A percentile compares a stretch with the other conserved stretches of the same genome.
These are phyloP conservation scores for Protomyctophum bolini DNA, from an alignment of 2,113 vertebrate species.

Conservation along the genomic window DNA sequence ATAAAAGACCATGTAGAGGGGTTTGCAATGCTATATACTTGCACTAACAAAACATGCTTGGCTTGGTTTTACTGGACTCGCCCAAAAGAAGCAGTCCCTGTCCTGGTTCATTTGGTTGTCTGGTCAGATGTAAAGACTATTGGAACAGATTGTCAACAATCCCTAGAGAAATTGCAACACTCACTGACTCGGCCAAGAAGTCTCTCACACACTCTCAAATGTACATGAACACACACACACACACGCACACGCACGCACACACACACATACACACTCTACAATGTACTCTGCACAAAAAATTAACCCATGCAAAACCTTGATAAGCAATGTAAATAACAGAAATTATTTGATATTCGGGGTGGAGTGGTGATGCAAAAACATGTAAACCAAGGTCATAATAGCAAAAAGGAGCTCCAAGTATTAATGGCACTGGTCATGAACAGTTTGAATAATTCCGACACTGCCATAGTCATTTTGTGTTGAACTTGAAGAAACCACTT, in stretches of 20 bases:
- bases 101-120: constrained; percentile 82
- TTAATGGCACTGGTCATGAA: no score
- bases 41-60: constrained; percentile 73
- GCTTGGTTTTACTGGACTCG: constrained; percentile 69
- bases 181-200: constrained; percentile 74
- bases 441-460: no score
- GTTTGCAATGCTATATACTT: constrained; percentile 71
- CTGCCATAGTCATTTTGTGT: no score
- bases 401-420: no score
- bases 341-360: no score
- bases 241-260: constrained; percentile 63
- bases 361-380: no score
- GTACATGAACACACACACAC: constrained; percentile 47
- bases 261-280: background rate
- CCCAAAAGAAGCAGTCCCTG: constrained; percentile 79
- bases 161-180: constrained; percentile 76
- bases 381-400: no score
- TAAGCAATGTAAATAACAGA: no score
- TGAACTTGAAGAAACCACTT: no score
- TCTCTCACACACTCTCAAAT: constrained; percentile 54
- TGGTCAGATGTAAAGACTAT: constrained; percentile 83
- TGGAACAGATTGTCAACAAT: constrained; percentile 85
- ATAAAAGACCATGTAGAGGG: constrained; percentile 65
- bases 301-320: no score
- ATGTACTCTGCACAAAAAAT: no score